Percentiles rank a stretch among this genome's conserved stretches.
Evolutionary conservation across 23 tunicate genomes (phyloP).

Genomic region (Oikopleura vanhoeffeni): DNA sequence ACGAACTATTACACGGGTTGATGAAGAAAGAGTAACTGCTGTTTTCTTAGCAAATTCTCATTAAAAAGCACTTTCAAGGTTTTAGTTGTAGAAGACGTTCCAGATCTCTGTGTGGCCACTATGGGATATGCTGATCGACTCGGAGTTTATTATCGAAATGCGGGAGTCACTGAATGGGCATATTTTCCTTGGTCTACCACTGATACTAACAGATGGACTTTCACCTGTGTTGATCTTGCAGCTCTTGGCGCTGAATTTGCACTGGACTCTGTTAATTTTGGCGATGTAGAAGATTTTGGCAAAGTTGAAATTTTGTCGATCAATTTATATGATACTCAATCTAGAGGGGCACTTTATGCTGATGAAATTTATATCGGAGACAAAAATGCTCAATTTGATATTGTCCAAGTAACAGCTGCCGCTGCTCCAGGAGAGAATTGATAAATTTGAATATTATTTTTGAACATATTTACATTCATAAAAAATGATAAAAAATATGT

Average conservation of each 20-base stretch:
- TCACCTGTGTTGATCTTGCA: not conserved
- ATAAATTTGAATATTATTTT: too few species aligned
- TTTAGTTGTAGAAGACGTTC: not conserved
- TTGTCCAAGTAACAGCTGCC: not conserved
- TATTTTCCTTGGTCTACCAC: not conserved
- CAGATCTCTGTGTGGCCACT: not conserved
- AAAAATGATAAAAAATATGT: too few species aligned
- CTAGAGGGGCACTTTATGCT: not conserved
- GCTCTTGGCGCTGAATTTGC: not conserved
- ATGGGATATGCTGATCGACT: not conserved
- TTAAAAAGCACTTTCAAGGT: too few species aligned
- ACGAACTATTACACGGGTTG: too few species aligned
- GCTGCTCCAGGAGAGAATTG: not conserved
- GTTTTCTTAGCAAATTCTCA: too few species aligned
- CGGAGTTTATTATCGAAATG: not conserved
- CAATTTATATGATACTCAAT: not conserved
- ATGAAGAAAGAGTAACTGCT: too few species aligned
- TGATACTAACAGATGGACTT: not conserved
- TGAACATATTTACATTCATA: too few species aligned
- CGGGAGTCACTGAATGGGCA: not conserved
- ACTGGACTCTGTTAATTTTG: not conserved
- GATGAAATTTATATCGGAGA: slow-evolving; percentile 4
- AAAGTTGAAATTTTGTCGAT: not conserved
- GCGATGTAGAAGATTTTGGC: not conserved
- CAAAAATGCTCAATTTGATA: not conserved